Conservation (phyloP, 2,797 vertebrate genomes). For the Sebastes reedi region DNA sequence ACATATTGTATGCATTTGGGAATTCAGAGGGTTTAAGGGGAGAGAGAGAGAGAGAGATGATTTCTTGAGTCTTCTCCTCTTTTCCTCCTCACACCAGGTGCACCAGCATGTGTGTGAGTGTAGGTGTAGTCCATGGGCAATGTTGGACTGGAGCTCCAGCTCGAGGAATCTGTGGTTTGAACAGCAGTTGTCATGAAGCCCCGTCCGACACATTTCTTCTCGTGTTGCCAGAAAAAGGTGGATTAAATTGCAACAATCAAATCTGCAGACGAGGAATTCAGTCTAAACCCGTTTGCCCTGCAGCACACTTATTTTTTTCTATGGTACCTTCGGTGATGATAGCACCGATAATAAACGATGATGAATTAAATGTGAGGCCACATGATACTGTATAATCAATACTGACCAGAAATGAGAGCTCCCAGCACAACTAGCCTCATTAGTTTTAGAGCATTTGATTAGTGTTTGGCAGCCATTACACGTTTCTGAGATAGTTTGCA, state of each 20-base stretch:
- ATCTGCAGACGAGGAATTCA: slow-evolving; percentile 29
- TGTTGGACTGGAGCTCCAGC: slow-evolving; percentile 37
- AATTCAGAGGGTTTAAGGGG: not conserved
- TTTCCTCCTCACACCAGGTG: slow-evolving; percentile 38
- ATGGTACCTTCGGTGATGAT: slow-evolving; percentile 9
- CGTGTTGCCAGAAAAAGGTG: slow-evolving; percentile 18
- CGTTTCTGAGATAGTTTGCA: slow-evolving; percentile 37
- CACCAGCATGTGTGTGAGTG: slow-evolving; percentile 38
- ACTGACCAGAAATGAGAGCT: slow-evolving; percentile 43
- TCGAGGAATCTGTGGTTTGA: slow-evolving; percentile 44
- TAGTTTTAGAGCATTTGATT: slow-evolving; percentile 65
- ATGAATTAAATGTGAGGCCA: slow-evolving; percentile 46
- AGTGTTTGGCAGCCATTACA: slow-evolving; percentile 36
- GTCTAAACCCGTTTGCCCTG: slow-evolving; percentile 32
- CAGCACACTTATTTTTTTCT: slow-evolving; percentile 7
- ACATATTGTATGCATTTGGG: slow-evolving; percentile 5
- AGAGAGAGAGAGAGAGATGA: not conserved
- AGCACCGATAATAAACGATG: slow-evolving; percentile 34
- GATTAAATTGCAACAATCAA: slow-evolving; percentile 41
- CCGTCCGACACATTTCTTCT: slow-evolving; percentile 47
- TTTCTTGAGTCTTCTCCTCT: slow-evolving; percentile 12
- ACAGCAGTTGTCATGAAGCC: slow-evolving; percentile 57
- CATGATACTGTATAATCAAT: slow-evolving; percentile 67
- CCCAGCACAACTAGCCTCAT: slow-evolving; percentile 58
- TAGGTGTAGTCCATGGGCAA: slow-evolving; percentile 40